phyloP scores from a whole-genome alignment of 1,140 invertebrate genomes.

The Hycleus phaleratus region DNA sequence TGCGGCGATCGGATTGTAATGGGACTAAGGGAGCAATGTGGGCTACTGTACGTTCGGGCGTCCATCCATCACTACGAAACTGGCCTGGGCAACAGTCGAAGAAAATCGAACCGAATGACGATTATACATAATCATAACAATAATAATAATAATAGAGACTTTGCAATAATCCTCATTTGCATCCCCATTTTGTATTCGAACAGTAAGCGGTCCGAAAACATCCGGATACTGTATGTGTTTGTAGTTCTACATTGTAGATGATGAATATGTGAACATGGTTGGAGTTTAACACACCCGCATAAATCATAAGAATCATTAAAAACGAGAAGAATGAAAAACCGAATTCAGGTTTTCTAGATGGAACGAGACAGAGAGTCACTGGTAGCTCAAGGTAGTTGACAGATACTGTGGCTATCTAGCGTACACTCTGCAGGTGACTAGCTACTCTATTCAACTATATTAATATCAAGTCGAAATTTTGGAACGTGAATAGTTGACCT shows the following conservation, averaged over 20 bases:
- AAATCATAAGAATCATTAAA: conserved; percentile 17
- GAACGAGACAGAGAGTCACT: conserved; percentile 2
- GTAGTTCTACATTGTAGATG: neutral
- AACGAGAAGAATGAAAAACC: neutral
- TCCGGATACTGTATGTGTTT: neutral
- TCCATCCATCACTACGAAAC: too few species aligned
- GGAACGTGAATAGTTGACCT: too few species aligned
- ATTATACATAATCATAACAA: neutral
- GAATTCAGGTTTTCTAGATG: neutral
- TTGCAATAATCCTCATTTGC: too few species aligned
- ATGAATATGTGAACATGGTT: neutral
- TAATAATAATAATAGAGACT: too few species aligned
- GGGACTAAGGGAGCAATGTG: neutral
- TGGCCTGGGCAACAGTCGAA: too few species aligned
- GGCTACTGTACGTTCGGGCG: neutral
- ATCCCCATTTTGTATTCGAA: too few species aligned
- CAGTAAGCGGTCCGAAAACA: neutral
- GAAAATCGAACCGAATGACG: too few species aligned
- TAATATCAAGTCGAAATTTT: neutral
- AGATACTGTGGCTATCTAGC: conserved; percentile 19
- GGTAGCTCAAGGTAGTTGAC: conserved; percentile 20
- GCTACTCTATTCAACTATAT: conserved; percentile 14
- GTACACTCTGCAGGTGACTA: conserved; percentile 19
- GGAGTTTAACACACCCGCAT: conserved; percentile 10
- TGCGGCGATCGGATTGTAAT: conserved; percentile 6